Evolutionary conservation across 2,888 invertebrate genomes (phyloP).

Genomic region (Plagiodera versicolora): DNA sequence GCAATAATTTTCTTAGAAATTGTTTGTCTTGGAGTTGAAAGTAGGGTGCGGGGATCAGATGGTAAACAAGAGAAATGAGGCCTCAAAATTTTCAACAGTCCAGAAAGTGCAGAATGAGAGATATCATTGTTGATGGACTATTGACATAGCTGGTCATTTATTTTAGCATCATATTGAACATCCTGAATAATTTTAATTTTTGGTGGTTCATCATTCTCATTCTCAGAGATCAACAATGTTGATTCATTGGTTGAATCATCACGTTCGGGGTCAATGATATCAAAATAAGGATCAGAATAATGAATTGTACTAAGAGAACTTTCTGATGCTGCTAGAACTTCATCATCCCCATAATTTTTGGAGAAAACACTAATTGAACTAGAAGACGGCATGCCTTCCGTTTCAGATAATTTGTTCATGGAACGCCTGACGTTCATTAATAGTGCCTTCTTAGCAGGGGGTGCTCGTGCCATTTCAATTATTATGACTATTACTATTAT

Average conservation of each 20-base stretch:
- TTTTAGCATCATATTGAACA: too few relatives aligned
- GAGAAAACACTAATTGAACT: background rate
- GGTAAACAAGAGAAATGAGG: slow-evolving; percentile 9
- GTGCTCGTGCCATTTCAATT: background rate
- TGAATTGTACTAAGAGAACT: background rate
- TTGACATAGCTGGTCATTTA: too few relatives aligned
- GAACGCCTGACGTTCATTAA: too few relatives aligned
- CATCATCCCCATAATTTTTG: background rate
- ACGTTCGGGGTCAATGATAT: background rate
- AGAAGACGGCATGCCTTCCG: background rate
- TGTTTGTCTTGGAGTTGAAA: slow-evolving; percentile 8
- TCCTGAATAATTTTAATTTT: too few relatives aligned
- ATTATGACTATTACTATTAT: too few relatives aligned
- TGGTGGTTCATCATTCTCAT: too few relatives aligned
- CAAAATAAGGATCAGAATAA: background rate
- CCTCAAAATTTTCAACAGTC: slow-evolving; percentile 10
- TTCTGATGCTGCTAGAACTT: background rate
- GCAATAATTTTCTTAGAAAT: slow-evolving; percentile 2
- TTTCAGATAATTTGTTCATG: background rate
- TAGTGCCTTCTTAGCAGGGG: background rate
- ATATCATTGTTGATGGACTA: background rate
- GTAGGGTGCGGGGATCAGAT: slow-evolving; percentile 8
- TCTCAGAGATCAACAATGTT: background rate
- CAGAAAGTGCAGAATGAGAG: background rate
- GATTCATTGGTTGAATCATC: background rate